phyloP scores from a whole-genome alignment of 2,113 vertebrate genomes.

The Coturnix japonica region DNA sequence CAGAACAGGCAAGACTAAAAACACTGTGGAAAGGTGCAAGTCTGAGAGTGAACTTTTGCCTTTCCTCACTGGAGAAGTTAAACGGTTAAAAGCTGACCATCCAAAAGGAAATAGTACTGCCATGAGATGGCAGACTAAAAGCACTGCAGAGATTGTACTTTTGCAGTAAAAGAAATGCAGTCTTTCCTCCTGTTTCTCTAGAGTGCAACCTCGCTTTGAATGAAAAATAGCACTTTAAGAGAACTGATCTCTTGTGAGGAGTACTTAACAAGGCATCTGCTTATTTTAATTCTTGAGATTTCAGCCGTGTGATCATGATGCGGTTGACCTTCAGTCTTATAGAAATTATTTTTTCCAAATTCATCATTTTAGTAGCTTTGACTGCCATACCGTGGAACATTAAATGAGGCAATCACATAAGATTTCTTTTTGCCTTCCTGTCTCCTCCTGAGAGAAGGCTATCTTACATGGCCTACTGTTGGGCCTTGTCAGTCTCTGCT shows the following conservation, averaged over 20 bases:
- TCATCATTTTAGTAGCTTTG: not conserved
- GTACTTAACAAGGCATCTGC: not conserved
- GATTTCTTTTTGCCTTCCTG: not conserved
- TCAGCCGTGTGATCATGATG: not conserved
- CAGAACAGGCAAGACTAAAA: not conserved
- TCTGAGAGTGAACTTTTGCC: not conserved
- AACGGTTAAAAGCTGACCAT: not conserved
- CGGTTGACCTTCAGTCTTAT: not conserved
- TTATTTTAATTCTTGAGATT: constrained; percentile 1
- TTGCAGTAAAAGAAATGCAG: not conserved
- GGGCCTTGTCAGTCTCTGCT: not conserved
- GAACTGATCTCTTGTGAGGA: not conserved
- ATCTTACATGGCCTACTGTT: not conserved
- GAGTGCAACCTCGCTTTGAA: not conserved
- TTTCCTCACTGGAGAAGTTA: not conserved
- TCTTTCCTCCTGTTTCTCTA: not conserved
- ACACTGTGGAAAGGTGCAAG: not conserved
- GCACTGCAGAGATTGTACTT: not conserved
- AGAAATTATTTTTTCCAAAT: not conserved
- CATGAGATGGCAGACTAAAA: not conserved
- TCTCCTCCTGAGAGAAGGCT: not conserved
- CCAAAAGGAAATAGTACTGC: not conserved
- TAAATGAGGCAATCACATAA: not conserved
- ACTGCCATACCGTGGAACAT: not conserved
- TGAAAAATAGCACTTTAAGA: not conserved